Evolutionary conservation across 2,797 vertebrate genomes (phyloP).

Genomic region (Sylvilagus floridanus): DNA sequence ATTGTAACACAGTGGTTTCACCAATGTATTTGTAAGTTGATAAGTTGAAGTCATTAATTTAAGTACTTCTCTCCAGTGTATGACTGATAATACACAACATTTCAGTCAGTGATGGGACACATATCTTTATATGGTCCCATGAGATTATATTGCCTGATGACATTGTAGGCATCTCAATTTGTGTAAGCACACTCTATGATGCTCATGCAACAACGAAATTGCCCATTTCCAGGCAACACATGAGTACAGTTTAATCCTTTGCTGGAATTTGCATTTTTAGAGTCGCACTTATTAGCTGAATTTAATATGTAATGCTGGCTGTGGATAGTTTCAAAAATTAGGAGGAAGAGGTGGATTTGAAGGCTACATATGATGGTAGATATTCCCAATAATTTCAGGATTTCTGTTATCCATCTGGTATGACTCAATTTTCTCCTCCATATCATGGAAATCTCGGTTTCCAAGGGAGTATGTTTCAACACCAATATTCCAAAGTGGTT

Average conservation of each 20-base stretch:
- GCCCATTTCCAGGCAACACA: no score
- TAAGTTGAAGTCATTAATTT: not conserved
- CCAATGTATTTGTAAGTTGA: not conserved
- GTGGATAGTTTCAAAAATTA: slow-evolving; percentile 27
- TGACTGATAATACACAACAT: no score
- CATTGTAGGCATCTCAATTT: no score
- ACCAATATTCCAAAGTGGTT: not conserved
- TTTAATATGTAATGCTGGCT: not conserved
- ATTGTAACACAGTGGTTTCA: not conserved
- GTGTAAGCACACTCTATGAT: no score
- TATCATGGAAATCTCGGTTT: not conserved
- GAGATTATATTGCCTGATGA: no score
- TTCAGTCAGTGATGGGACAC: no score
- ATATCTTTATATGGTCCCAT: no score
- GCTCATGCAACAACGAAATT: no score
- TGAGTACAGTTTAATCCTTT: not conserved
- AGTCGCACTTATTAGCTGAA: not conserved
- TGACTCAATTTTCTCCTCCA: not conserved
- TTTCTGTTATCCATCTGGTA: not conserved
- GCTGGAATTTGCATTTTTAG: not conserved
- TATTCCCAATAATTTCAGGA: not conserved
- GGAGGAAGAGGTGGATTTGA: not conserved
- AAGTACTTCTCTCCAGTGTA: not conserved
- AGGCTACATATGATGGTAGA: not conserved
- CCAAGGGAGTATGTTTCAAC: not conserved